Conservation (phyloP, 2,888 invertebrate species). For the Scaptodrosophila latifasciaeformis region DNA sequence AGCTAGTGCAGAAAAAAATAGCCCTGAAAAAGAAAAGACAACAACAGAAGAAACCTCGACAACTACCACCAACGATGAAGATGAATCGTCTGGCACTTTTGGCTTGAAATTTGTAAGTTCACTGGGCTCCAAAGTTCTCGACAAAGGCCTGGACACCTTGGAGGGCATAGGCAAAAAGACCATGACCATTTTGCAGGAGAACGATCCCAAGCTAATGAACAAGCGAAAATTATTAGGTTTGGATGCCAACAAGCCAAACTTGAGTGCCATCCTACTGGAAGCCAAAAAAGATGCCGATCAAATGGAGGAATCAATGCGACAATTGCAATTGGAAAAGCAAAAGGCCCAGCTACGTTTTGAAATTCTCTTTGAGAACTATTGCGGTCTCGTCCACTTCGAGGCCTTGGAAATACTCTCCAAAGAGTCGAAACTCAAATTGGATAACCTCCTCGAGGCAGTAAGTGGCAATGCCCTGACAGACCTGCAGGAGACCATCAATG, state of each 20-base stretch:
- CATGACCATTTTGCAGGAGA: slow-evolving; percentile 93
- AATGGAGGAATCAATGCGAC: slow-evolving; percentile 66
- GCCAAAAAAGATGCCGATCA: slow-evolving; percentile 81
- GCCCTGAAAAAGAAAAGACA: slow-evolving; percentile 8
- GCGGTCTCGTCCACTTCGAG: slow-evolving; percentile 91
- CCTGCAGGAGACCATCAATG: slow-evolving; percentile 85
- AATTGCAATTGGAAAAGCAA: slow-evolving; percentile 63
- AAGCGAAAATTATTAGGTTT: slow-evolving; percentile 76
- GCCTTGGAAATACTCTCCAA: slow-evolving; percentile 93
- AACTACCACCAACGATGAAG: slow-evolving; percentile 1
- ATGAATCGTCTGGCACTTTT: slow-evolving; percentile 38
- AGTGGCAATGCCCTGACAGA: slow-evolving; percentile 79
- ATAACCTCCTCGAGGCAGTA: slow-evolving; percentile 78
- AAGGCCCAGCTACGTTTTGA: slow-evolving; percentile 82
- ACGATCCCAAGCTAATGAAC: slow-evolving; percentile 90
- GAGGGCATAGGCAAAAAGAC: slow-evolving; percentile 97
- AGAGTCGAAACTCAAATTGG: slow-evolving; percentile 85
- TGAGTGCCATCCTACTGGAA: slow-evolving; percentile 78
- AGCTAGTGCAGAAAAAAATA: slow-evolving; percentile 6
- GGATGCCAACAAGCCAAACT: slow-evolving; percentile 67
- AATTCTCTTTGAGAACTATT: slow-evolving; percentile 89
- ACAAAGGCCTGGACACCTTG: slow-evolving; percentile 89
- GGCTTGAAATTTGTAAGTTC: slow-evolving; percentile 63
- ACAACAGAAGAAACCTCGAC: slow-evolving; percentile 2
- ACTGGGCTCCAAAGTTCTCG: slow-evolving; percentile 82